These are phyloP conservation scores for Pavo muticus DNA, from an alignment of 2,113 vertebrate genomes.

Conservation along the genomic window DNA sequence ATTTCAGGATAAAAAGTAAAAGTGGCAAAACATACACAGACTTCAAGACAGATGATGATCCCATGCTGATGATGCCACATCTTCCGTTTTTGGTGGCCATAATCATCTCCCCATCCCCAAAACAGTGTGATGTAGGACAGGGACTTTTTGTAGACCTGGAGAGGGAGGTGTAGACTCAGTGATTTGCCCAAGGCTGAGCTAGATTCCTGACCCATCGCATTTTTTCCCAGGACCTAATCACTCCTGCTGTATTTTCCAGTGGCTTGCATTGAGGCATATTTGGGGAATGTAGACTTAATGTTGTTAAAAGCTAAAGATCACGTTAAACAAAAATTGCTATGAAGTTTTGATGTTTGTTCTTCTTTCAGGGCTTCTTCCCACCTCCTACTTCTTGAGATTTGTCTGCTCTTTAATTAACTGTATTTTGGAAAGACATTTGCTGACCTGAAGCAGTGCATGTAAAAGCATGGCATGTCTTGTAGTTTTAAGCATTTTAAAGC, in stretches of 20 bases:
- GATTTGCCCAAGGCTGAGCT: background rate
- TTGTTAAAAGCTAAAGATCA: background rate
- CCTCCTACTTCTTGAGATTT: background rate
- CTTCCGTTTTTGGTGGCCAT: rapidly evolving
- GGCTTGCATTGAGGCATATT: background rate
- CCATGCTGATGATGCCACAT: background rate
- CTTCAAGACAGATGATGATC: background rate
- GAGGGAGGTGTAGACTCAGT: background rate
- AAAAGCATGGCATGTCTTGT: background rate
- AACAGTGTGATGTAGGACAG: background rate
- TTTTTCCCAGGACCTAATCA: background rate
- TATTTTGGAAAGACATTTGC: background rate
- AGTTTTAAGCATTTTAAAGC: background rate
- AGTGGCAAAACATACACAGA: background rate
- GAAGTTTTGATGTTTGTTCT: background rate
- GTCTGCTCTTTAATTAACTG: background rate
- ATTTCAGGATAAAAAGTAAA: background rate
- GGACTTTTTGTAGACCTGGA: background rate
- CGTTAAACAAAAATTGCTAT: background rate
- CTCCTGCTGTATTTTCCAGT: background rate
- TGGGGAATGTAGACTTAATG: background rate
- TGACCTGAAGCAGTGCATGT: background rate
- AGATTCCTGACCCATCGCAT: background rate
- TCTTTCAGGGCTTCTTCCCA: background rate
- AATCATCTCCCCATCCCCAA: background rate